Base-by-base conservation (phyloP, 2,797 vertebrate species). In the Setipinna tenuifilis region DNA sequence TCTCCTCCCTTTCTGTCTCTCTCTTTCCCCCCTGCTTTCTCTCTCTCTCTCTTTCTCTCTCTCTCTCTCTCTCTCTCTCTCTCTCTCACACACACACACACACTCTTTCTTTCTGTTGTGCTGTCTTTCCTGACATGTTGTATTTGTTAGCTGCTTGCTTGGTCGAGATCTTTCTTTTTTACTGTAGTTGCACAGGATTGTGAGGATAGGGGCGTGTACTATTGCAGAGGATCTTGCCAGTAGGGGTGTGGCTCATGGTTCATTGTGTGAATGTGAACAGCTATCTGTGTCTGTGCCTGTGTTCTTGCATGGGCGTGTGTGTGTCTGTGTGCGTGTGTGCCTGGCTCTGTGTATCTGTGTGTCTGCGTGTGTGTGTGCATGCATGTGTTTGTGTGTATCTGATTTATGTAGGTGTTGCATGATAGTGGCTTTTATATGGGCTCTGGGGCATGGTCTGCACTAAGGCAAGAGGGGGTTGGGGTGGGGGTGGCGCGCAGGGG, bases 361-460 rank as follows among this genome's bases (percentile, higher is more conserved):
- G 57, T 19, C 16, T 58, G 16, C 2, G 61, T 62, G n/a, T 23
- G n/a, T 62, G 61, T 23, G 61, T 65, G 61, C 9, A n/a, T 65
- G n/a, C n/a, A 3, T 62, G 61, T 62, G 21, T 25, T 4, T 65
- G 61, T 65, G 61, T 65, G 57, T 58, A 17, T 58, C 2, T 25
- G 68, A 75, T 75, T 75, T 75, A 75, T 75, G 14, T 6, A 31
- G 68, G 68, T 35, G 25, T 31, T 31, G 25, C 25, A 68, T 68
- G 65, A 68, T 31, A 68, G 65, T 28, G 65, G 65, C 65, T 71
- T 71, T 71, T 35, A 71, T 71, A 28, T 17, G 28, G 14, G 68
- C 0, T 14, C 5, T 35, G 68, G 68, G 28, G 14, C 68, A 35
- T 14, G 2, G 68, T 35, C 28, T 28, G 4, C 68, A 75, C 12